Percentiles rank a stretch among this genome's conserved stretches.
Evolutionary conservation across 1,140 invertebrate species (phyloP).

Genomic region (Cotesia chilonis): DNA sequence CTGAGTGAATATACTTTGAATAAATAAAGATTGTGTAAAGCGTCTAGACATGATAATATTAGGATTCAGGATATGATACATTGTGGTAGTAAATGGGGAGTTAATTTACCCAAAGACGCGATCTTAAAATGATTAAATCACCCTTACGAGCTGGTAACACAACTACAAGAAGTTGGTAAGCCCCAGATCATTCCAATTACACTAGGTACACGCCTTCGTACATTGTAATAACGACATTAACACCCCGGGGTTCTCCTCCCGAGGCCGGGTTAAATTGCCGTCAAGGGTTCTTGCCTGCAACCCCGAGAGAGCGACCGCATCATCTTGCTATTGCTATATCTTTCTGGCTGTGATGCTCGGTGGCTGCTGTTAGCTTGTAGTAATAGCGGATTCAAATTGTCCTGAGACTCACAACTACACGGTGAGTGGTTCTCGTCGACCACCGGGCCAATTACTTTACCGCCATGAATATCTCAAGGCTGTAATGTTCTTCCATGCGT

Average conservation of each 20-base stretch:
- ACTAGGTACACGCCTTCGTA: constrained; percentile 7
- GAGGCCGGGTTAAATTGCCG: background rate
- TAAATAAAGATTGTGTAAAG: background rate
- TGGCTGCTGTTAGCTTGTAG: too few species aligned
- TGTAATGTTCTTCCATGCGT: constrained; percentile 21
- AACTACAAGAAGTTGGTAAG: background rate
- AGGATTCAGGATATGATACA: background rate
- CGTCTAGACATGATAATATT: background rate
- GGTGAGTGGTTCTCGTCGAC: background rate
- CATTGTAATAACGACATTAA: constrained; percentile 32
- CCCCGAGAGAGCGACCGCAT: background rate
- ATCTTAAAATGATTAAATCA: constrained; percentile 25
- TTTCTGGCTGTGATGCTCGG: background rate
- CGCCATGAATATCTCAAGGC: constrained; percentile 22
- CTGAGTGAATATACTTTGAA: background rate
- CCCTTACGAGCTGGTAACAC: background rate
- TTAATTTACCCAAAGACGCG: constrained; percentile 10
- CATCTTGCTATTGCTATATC: background rate
- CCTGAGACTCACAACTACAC: constrained; percentile 3
- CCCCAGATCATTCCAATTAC: constrained; percentile 25
- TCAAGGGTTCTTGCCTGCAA: constrained; percentile 18
- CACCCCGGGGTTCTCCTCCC: background rate
- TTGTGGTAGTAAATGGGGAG: background rate
- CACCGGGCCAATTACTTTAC: constrained; percentile 26
- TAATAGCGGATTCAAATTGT: constrained; percentile 20